Conservation (phyloP, 1,140 invertebrate species). For the Aphelinus atriplicis region DNA sequence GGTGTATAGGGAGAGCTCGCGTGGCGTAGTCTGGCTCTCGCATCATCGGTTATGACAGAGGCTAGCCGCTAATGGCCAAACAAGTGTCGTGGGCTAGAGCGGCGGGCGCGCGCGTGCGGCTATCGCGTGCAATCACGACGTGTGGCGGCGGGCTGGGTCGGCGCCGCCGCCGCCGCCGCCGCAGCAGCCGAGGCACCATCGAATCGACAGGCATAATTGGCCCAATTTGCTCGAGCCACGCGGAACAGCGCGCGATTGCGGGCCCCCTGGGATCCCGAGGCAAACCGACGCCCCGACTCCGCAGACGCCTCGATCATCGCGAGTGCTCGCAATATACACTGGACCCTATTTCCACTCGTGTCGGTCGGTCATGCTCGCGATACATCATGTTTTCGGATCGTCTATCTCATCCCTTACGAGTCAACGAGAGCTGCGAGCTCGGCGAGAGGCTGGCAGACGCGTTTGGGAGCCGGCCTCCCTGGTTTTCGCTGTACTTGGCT, state of each 20-base stretch:
- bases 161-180: background rate
- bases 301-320: background rate
- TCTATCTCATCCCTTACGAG: no score
- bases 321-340: no score
- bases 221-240: slow-evolving; percentile 45
- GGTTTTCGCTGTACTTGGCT: no score
- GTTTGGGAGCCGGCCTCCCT: no score
- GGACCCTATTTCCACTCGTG: no score
- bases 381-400: no score
- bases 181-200: background rate
- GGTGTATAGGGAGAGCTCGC: background rate
- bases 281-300: background rate
- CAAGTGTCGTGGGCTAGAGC: slow-evolving; percentile 29
- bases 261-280: background rate
- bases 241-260: background rate
- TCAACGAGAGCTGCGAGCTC: no score
- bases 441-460: no score
- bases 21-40: background rate
- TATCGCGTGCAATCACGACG: slow-evolving; percentile 24
- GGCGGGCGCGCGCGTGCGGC: background rate
- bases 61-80: slow-evolving; percentile 49
- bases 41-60: slow-evolving; percentile 23
- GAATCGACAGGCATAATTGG: slow-evolving; percentile 51
- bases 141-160: background rate
- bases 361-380: no score